These are phyloP conservation scores for Hermetia illucens DNA, from an alignment of 1,140 invertebrate genomes.

Conservation along the genomic window DNA sequence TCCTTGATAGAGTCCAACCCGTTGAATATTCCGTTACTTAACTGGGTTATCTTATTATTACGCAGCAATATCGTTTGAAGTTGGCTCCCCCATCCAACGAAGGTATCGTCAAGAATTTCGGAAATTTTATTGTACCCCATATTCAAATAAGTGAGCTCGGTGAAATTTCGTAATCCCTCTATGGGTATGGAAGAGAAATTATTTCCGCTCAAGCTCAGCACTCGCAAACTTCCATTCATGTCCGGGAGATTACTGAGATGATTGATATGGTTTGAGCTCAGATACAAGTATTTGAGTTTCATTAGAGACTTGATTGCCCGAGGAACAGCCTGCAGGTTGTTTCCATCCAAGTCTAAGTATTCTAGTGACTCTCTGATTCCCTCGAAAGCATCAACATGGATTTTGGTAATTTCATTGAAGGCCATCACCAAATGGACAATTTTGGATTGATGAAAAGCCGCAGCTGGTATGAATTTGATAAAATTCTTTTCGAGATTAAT, in stretches of 20 bases:
- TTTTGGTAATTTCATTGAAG: constrained; percentile 52
- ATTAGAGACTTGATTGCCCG: constrained; percentile 47
- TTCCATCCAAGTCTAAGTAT: constrained; percentile 70
- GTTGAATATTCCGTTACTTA: constrained; percentile 58
- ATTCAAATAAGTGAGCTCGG: constrained; percentile 64
- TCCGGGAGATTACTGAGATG: constrained; percentile 34
- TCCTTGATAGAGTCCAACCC: constrained; percentile 58
- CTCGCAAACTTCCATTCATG: constrained; percentile 42
- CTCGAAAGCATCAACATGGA: constrained; percentile 54
- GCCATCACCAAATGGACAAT: constrained; percentile 62
- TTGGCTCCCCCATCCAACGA: constrained; percentile 56
- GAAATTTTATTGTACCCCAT: constrained; percentile 75
- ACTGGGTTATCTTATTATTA: constrained; percentile 66
- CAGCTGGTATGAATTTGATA: constrained; percentile 44
- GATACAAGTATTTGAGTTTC: constrained; percentile 62
- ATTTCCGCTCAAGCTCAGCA: constrained; percentile 68
- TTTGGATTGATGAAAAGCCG: constrained; percentile 50
- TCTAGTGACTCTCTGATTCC: constrained; percentile 58
- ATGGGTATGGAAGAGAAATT: constrained; percentile 55
- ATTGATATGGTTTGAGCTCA: constrained; percentile 64
- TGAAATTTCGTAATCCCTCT: constrained; percentile 46
- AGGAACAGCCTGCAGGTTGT: constrained; percentile 53
- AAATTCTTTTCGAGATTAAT: constrained; percentile 57
- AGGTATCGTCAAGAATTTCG: constrained; percentile 56
- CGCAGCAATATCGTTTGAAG: constrained; percentile 70